Conservation (phyloP, 1,140 invertebrate genomes). For the Leptinotarsa texana region DNA sequence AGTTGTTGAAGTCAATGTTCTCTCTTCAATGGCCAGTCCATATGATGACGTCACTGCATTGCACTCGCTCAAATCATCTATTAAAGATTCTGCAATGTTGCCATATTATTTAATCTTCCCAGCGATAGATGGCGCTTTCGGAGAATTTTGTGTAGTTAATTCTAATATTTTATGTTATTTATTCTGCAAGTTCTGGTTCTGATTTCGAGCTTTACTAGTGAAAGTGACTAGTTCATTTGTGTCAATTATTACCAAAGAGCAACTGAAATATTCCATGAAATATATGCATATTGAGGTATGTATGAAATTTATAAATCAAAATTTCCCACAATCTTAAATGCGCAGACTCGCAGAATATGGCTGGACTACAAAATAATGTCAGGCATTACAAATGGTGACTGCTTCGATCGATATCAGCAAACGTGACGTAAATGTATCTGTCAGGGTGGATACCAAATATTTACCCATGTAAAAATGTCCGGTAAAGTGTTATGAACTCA, state of each 20-base stretch:
- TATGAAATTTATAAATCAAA: conserved; percentile 10
- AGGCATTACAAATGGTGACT: conserved; percentile 50
- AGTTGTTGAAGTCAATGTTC: too few species aligned
- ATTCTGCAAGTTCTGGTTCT: background rate
- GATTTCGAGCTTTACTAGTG: background rate
- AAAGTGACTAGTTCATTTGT: too few species aligned
- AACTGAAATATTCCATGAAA: too few species aligned
- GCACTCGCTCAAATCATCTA: too few species aligned
- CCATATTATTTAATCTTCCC: too few species aligned
- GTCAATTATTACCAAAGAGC: too few species aligned
- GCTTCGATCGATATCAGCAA: conserved; percentile 54
- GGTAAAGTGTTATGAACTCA: conserved; percentile 40
- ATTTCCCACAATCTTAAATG: conserved; percentile 33
- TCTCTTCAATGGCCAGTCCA: too few species aligned
- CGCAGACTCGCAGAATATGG: conserved; percentile 54
- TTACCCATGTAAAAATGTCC: conserved; percentile 48
- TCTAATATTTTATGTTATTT: conserved; percentile 3
- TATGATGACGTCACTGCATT: too few species aligned
- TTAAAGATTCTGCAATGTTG: too few species aligned
- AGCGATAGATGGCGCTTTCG: background rate
- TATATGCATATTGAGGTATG: background rate
- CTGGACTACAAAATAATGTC: conserved; percentile 53
- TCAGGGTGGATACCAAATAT: conserved; percentile 47
- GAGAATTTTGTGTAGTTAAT: background rate
- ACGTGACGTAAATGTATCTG: conserved; percentile 55